Evolutionary conservation across 2,113 vertebrate species (phyloP), one percentile per base, ranked within the genome.

Genomic region (Tachysurus vachellii): DNA sequence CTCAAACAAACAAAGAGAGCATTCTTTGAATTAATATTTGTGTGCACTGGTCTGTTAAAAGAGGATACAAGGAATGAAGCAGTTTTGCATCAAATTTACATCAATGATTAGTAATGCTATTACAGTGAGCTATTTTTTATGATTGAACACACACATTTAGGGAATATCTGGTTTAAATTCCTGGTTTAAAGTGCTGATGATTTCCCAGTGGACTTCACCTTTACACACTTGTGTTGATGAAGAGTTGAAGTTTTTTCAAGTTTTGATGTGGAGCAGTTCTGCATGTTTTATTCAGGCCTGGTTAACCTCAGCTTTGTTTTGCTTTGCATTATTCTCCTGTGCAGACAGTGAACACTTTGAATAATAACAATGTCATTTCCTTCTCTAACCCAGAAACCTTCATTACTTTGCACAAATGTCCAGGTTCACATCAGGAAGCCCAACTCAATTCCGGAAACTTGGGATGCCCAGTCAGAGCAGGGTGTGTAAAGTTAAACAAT

Each of bases 291-390:
- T 76, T 91, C 83, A 89, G 61, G 53, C 80, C 80, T 89, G 86
- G 54, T 91, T 85, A 85, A 75, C 86, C 87, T 79, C 86, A 68
- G 59, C 77, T 85, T 88, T 90, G 80, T 70, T 89, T 86, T 77
- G 56, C 88, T 88, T 87, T 80, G 44, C 88, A 85, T 87, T 56
- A 83, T 75, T 56, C 54, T 28, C 82, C 84, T 85, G 36, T 85
- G 47, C 89, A 90, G 90, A 85, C 87, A 75, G 61, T 84, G 68
- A 80, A 47, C 85, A 73, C 80, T 66, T 90, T 62, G 80, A 85
- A 89, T 86, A 87, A 90, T 84, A 86, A 71, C 89, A 88, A 89
- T 87, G 84, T 83, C 83, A 82, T 90, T 89, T 89, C 85, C 71
- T 64, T 86, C 70, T 56, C n/a, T 57, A 79, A 76, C 73, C 89